phyloP scores from a whole-genome alignment of 1,140 invertebrate species.

The Calycopis cecrops region DNA sequence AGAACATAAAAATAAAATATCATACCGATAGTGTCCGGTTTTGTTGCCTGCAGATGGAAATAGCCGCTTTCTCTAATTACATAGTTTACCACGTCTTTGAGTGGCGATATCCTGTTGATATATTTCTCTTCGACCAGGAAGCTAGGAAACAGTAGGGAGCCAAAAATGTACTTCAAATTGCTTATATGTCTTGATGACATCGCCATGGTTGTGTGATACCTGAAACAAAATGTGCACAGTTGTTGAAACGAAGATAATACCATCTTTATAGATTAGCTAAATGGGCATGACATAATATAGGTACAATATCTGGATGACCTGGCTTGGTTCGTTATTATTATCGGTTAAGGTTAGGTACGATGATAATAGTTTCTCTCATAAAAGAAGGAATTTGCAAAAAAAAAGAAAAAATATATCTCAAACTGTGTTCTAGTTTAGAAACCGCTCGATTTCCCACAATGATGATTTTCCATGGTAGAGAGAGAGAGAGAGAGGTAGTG shows the following conservation, averaged over 20 bases:
- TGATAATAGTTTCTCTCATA: no score
- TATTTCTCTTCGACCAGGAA: slow-evolving; percentile 75
- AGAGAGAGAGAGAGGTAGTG: no score
- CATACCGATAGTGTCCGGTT: slow-evolving; percentile 92
- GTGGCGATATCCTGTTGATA: slow-evolving; percentile 78
- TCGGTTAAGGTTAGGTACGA: no score
- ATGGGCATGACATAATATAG: no score
- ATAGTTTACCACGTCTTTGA: slow-evolving; percentile 62
- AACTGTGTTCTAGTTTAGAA: no score
- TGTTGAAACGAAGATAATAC: not conserved
- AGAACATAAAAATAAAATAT: not conserved
- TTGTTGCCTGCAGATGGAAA: slow-evolving; percentile 90
- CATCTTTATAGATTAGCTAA: no score
- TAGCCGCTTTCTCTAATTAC: slow-evolving; percentile 86
- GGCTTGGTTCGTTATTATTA: no score
- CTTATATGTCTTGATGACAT: slow-evolving; percentile 45
- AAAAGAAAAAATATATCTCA: no score
- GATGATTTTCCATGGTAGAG: no score
- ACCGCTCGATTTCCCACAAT: no score
- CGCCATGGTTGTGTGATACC: slow-evolving; percentile 82
- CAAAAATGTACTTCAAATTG: slow-evolving; percentile 75
- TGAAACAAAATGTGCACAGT: slow-evolving; percentile 24
- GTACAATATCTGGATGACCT: no score
- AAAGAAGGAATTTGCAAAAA: no score
- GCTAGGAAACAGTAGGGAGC: slow-evolving; percentile 47